Evolutionary conservation across 2,888 invertebrate genomes (phyloP).

Genomic region (Aplocera efformata): DNA sequence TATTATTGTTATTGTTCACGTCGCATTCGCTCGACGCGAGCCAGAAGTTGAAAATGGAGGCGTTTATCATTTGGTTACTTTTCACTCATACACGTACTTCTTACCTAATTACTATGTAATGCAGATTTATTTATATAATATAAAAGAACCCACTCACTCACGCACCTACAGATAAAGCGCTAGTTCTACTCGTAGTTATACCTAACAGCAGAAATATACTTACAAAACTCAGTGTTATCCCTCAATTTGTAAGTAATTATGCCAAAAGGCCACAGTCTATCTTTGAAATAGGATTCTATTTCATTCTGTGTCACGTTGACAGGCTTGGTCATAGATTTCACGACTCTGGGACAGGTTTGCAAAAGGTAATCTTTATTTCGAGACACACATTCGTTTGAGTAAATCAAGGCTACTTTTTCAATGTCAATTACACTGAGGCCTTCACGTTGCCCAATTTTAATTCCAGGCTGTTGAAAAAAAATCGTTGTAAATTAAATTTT

Average conservation of each 20-base stretch:
- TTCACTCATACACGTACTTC: no score
- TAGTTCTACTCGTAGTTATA: no score
- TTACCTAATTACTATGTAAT: no score
- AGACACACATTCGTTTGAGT: conserved; percentile 53
- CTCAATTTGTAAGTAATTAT: conserved; percentile 53
- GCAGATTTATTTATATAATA: no score
- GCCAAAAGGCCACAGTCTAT: conserved; percentile 59
- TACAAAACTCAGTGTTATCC: conserved; percentile 59
- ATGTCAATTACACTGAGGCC: conserved; percentile 60
- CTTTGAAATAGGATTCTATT: conserved; percentile 51
- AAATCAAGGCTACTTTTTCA: conserved; percentile 56
- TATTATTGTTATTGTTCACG: no score
- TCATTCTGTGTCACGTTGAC: conserved; percentile 31
- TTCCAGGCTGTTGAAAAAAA: conserved; percentile 33
- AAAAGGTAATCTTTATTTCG: conserved; percentile 59
- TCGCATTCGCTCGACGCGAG: no score
- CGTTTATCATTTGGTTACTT: no score
- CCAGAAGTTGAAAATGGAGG: no score
- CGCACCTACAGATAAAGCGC: no score
- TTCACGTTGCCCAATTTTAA: conserved; percentile 63
- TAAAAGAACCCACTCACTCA: no score
- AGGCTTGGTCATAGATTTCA: conserved; percentile 26
- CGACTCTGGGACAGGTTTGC: conserved; percentile 63
- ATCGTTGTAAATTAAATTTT: no score
- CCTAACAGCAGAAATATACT: conserved; percentile 34